Percentiles rank a stretch among this genome's conserved stretches.
Evolutionary conservation across 1,140 invertebrate genomes (phyloP).

Genomic region (Ptiloglossa arizonensis): DNA sequence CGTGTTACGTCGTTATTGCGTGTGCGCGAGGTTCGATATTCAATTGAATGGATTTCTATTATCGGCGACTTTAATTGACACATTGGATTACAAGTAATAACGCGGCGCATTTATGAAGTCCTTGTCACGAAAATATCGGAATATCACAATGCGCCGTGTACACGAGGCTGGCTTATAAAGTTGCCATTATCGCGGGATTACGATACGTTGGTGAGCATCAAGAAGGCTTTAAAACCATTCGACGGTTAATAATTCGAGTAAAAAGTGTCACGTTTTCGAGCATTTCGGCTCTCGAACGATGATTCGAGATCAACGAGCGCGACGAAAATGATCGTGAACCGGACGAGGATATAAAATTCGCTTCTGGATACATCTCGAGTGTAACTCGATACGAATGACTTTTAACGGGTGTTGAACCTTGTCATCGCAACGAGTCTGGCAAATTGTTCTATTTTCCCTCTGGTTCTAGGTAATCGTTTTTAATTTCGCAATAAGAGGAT

Average conservation of each 20-base stretch:
- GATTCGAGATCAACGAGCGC: background rate
- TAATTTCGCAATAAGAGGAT: no score
- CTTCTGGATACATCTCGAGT: background rate
- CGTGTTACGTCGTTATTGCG: background rate
- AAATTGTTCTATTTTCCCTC: no score
- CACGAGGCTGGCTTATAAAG: constrained; percentile 38
- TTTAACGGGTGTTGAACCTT: no score
- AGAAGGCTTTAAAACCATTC: background rate
- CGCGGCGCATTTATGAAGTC: background rate
- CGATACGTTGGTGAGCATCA: background rate
- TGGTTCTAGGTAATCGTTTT: no score
- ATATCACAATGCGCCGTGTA: no score
- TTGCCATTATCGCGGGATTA: constrained; percentile 26
- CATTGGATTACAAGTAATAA: constrained; percentile 33
- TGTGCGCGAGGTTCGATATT: background rate
- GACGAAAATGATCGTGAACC: background rate
- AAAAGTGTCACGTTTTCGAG: background rate
- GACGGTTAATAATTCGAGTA: background rate
- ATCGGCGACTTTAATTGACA: constrained; percentile 48
- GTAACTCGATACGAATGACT: no score
- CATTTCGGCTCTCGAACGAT: background rate
- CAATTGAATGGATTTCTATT: constrained; percentile 27
- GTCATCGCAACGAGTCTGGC: no score
- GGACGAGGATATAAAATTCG: background rate
- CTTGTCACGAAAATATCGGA: constrained; percentile 34